Conservation (phyloP, 2,888 invertebrate genomes). For the Andrena chrysosceles region DNA sequence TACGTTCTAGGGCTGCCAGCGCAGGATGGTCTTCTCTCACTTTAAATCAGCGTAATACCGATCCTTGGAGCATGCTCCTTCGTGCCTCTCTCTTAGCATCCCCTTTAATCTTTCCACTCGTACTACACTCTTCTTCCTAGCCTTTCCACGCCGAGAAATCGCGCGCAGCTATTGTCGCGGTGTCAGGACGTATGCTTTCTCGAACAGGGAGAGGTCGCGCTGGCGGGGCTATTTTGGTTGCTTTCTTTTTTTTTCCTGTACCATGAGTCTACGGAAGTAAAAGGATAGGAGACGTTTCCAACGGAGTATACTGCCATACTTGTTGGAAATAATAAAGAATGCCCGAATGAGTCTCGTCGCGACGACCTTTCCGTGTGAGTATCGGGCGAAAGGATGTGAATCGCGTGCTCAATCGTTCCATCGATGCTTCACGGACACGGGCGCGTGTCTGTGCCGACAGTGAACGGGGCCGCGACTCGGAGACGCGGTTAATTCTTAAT, state of each 20-base stretch:
- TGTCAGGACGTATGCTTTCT: background rate
- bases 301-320: too few species aligned
- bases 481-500: slow-evolving; percentile 35
- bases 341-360: background rate
- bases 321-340: background rate
- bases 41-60: too few species aligned
- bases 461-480: background rate
- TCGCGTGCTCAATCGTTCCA: slow-evolving; percentile 25
- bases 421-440: slow-evolving; percentile 13
- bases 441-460: background rate
- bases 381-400: slow-evolving; percentile 16
- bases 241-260: background rate
- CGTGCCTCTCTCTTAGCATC: background rate
- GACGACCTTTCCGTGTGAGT: background rate
- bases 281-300: too few species aligned
- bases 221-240: background rate
- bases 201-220: background rate
- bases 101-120: background rate
- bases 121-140: background rate
- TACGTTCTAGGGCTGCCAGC: slow-evolving; percentile 5
- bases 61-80: background rate
- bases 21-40: too few species aligned
- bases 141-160: slow-evolving; percentile 40
- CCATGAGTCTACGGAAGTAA: background rate
- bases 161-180: slow-evolving; percentile 43